Conservation (phyloP, 2,888 invertebrate species). For the Eurytoma californica region DNA sequence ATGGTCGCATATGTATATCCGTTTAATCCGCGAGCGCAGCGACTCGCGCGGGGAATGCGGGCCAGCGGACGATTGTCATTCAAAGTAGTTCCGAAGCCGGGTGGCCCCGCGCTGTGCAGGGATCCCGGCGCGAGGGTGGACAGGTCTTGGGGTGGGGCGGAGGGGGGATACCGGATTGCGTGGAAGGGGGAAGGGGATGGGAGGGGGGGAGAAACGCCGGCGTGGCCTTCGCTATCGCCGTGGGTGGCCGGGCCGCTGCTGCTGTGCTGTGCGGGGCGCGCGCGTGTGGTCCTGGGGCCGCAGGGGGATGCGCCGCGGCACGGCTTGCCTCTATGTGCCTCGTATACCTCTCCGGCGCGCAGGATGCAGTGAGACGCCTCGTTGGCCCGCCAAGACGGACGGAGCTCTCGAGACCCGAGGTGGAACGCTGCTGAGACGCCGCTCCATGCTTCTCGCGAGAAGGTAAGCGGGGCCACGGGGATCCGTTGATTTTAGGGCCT, state of each 20-base stretch:
- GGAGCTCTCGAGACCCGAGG: neutral
- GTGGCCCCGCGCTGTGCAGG: neutral
- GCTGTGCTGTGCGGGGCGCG: neutral
- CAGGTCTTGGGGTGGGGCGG: too few species aligned
- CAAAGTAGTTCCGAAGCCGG: constrained; percentile 17
- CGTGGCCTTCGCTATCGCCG: constrained; percentile 50
- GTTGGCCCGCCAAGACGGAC: constrained; percentile 5
- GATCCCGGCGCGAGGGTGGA: too few species aligned
- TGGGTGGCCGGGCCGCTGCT: constrained; percentile 47
- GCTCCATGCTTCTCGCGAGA: neutral
- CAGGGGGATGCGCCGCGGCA: constrained; percentile 35
- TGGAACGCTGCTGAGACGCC: neutral
- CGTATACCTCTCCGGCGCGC: constrained; percentile 1
- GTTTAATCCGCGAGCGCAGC: neutral
- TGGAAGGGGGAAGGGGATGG: neutral
- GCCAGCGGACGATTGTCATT: constrained; percentile 15
- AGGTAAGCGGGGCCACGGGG: neutral
- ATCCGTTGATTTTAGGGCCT: too few species aligned
- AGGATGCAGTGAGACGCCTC: constrained; percentile 46
- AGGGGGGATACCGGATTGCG: too few species aligned
- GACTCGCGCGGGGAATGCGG: constrained; percentile 22
- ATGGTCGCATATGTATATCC: neutral
- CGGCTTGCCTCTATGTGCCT: neutral
- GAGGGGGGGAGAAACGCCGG: neutral
- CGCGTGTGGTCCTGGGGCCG: constrained; percentile 50